Evolutionary conservation across 2,797 vertebrate species (phyloP).

Genomic region (Simalia tracyae): DNA sequence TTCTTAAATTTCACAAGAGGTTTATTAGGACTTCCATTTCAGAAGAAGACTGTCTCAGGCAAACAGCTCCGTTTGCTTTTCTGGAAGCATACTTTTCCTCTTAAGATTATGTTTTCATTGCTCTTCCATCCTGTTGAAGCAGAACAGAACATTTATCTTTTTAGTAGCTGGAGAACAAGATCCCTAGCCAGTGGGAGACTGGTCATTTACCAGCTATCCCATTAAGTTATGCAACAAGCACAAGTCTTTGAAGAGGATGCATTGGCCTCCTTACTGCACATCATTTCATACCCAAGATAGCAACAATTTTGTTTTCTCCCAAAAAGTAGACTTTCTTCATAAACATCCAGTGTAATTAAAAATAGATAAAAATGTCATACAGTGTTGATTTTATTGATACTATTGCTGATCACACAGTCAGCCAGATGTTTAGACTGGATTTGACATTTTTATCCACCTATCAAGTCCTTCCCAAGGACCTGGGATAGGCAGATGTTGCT

Average conservation of each 20-base stretch:
- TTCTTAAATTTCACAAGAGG: neutral
- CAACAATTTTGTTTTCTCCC: conserved; percentile 52
- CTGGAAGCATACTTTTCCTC: conserved; percentile 61
- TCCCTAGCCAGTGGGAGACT: conserved; percentile 52
- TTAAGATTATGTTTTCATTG: conserved; percentile 63
- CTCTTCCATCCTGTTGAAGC: conserved; percentile 56
- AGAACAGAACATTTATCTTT: conserved; percentile 47
- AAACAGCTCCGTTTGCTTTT: conserved; percentile 24
- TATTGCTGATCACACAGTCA: too few relatives aligned
- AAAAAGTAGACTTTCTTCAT: conserved; percentile 56
- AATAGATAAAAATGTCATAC: conserved; percentile 54
- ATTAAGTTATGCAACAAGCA: conserved; percentile 45
- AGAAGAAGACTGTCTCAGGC: neutral
- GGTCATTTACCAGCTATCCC: conserved; percentile 53
- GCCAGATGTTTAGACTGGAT: too few relatives aligned
- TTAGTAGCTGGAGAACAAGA: conserved; percentile 61
- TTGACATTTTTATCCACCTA: too few relatives aligned
- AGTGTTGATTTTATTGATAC: neutral
- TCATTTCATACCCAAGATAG: conserved; percentile 48
- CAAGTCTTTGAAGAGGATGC: conserved; percentile 45
- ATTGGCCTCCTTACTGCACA: conserved; percentile 54
- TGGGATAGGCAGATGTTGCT: too few relatives aligned
- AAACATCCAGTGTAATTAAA: conserved; percentile 49
- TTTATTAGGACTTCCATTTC: conserved; percentile 31
- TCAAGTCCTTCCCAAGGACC: too few relatives aligned